Conservation (phyloP, 2,797 vertebrate species). For the Nothura maculosa region DNA sequence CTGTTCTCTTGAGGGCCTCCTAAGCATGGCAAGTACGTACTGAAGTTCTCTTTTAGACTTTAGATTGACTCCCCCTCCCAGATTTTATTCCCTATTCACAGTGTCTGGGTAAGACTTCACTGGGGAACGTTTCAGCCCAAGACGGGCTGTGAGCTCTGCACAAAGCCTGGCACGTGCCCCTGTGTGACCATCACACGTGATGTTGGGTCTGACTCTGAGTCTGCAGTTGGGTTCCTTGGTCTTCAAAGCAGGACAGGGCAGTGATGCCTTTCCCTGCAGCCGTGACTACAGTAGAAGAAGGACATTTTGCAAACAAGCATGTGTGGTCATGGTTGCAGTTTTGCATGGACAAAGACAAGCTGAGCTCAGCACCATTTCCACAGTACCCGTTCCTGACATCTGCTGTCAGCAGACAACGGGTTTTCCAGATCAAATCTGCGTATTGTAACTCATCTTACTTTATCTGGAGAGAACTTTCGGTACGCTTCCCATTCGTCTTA, state of each 20-base stretch:
- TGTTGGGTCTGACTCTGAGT: neutral
- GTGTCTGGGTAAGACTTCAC: neutral
- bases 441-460: neutral
- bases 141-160: neutral
- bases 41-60: neutral
- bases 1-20: neutral
- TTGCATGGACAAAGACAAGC: neutral
- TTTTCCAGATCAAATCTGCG: neutral
- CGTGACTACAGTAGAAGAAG: neutral
- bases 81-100: accelerated
- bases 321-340: neutral
- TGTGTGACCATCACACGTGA: neutral
- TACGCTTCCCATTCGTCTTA: neutral
- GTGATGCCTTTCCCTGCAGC: neutral
- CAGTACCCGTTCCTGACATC: neutral
- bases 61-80: neutral
- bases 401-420: constrained; percentile 25
- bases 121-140: neutral
- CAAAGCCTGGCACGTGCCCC: neutral
- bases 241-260: neutral
- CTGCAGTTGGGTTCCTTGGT: neutral
- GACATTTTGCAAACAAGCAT: constrained; percentile 5
- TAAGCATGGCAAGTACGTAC: neutral
- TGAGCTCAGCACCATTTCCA: neutral
- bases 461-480: neutral